Conservation (phyloP, 2,797 vertebrate genomes). For the Esox lucius region DNA sequence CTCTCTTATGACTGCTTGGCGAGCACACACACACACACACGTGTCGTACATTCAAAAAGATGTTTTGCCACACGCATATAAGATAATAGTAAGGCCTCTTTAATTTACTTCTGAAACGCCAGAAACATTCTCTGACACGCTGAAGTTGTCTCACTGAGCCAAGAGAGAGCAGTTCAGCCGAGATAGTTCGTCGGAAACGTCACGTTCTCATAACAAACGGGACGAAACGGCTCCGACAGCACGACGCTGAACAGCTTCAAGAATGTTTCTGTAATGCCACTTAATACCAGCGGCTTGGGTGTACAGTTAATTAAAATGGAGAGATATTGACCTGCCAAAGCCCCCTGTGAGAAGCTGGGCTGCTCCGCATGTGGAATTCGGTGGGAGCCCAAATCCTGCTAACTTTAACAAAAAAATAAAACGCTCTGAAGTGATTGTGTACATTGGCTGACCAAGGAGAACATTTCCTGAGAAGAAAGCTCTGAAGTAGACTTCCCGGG, state of each 20-base stretch:
- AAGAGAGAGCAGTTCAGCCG: conserved; percentile 9
- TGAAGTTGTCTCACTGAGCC: conserved; percentile 33
- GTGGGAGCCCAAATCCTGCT: neutral
- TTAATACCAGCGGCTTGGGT: conserved; percentile 30
- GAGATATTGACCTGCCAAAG: conserved; percentile 22
- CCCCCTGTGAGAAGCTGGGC: conserved; percentile 8
- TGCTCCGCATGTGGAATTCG: conserved; percentile 21
- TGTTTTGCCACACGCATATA: conserved; percentile 26
- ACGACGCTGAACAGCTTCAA: conserved; percentile 25
- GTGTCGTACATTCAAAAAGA: conserved; percentile 47
- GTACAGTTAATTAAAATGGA: conserved; percentile 45
- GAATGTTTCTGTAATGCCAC: conserved; percentile 41
- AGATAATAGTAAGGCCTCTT: conserved; percentile 27
- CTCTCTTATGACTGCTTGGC: conserved; percentile 59
- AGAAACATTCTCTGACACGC: conserved; percentile 45
- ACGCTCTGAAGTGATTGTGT: neutral
- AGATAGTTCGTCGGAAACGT: conserved; percentile 23
- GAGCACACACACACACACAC: conserved; percentile 32
- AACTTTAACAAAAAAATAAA: neutral
- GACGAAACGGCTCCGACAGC: conserved; percentile 35
- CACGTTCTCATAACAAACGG: conserved; percentile 31
- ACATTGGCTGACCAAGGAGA: neutral
- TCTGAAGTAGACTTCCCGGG: too few species aligned
- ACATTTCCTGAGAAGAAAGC: too few species aligned
- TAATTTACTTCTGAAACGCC: conserved; percentile 40